Conservation (phyloP, 2,797 vertebrate species). For the Chiroxiphia lanceolata region DNA sequence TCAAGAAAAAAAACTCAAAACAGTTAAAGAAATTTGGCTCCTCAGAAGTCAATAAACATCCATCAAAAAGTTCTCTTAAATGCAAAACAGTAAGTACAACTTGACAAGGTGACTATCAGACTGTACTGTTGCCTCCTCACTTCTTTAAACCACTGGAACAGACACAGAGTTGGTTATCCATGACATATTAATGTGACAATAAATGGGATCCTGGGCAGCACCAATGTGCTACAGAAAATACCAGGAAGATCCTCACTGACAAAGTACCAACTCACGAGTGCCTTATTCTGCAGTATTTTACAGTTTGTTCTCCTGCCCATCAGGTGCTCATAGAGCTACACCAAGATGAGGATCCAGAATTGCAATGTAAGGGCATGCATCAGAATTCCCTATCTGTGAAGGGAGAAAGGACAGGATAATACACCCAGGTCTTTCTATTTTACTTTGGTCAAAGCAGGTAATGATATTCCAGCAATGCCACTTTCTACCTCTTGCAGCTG, state of each 20-base stretch:
- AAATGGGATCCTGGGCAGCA: not conserved
- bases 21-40: not conserved
- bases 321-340: not conserved
- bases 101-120: not conserved
- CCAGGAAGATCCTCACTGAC: not conserved
- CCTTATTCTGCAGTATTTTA: not conserved
- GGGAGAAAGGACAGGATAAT: not conserved
- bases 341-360: not conserved
- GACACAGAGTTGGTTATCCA: not conserved
- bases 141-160: not conserved
- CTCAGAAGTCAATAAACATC: not conserved
- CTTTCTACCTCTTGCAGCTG: not conserved
- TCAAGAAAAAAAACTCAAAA: not conserved
- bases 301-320: not conserved
- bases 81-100: not conserved
- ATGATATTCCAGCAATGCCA: not conserved
- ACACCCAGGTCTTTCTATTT: not conserved
- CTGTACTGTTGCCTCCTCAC: not conserved
- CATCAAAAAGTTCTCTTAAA: not conserved
- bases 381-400: not conserved
- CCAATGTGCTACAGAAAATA: not conserved
- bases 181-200: not conserved
- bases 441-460: not conserved
- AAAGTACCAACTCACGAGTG: fast-evolving
- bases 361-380: not conserved